Base-by-base conservation (phyloP, 2,888 invertebrate species). In the Agrotis exclamationis region DNA sequence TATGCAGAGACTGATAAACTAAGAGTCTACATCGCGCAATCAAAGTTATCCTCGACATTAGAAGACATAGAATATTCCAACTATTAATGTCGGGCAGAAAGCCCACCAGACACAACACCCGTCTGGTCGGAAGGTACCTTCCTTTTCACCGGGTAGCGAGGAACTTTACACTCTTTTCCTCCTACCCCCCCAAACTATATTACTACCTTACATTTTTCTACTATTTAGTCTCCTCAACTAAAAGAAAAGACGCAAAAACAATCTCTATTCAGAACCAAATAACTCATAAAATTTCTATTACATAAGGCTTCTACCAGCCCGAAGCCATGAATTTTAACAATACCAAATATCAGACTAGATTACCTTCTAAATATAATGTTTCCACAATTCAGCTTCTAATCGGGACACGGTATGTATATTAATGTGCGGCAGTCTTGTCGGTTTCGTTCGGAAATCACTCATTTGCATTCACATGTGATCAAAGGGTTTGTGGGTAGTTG, bases 381-480 rank as follows among this genome's bases (percentile, higher is more conserved):
- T 18, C 47, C 18, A 44, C 18, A 51, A 48, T 63, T 63, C 48
- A 51, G 24, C 53, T 63, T 53, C 22, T 74, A 59, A 79, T 64
- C 48, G 54, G 45, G 80, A 76, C 59, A 76, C 3, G 20, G 20
- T 56, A n/a, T 67, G 79, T 66, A 33, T 62, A 54, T 54, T 62
- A 62, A 76, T 63, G 59, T 51, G 22, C 28, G n/a, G 11, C 4
- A 45, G 67, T 33, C 58, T 68, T 59, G 68, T 66, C n/a, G 54
- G 59, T 76, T 62, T 62, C 79, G 45, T 76, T 22, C 16, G 64
- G 76, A 79, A 76, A 69, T 76, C 66, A 71, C 82, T 82, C 60
- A 82, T 81, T 79, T 75, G 82, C 81, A 84, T 85, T 79, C 82
- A 71, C 58, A 57, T 64, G 73, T 65, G 69, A 67, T 76, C 66